Evolutionary conservation across 2,888 invertebrate species (phyloP), one percentile per base, ranked within the genome.

Genomic region (Himalopsyche kuldschensis): DNA sequence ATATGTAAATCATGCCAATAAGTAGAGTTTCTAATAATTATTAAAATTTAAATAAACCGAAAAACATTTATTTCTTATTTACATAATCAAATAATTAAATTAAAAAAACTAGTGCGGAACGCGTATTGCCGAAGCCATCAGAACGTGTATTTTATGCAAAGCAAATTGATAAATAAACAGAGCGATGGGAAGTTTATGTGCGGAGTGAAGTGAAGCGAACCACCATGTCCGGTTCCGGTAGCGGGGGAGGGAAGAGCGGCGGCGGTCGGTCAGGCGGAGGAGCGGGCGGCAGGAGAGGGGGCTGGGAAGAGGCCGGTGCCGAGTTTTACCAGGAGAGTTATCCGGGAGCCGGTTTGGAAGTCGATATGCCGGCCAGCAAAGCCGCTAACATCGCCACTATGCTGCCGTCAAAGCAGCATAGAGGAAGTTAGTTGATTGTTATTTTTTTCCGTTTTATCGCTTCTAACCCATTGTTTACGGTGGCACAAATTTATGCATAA

Each of bases 321-420:
- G 96, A 96, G 90, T 96, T 96, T 90, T 96, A 96, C 90, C 96
- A 96, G 89, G 96, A 96, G 89, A 92, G 95, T 87, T 97, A 96
- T 90, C 96, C 96, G 6, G 94, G 93, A 0, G 93, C 91, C 2
- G 85, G 84, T 17, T 88, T 89, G 11, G 92, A 91, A 84, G 92
- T 92, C 87, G 92, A 93, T 11, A 92, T 94, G 81, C 93, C 86
- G 95, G 96, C 85, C 94, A 95, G 87, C 93, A 55, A 94, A 89
- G 95, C 96, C 17, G 94, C 95, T 55, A 94, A 95, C 86, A 92
- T 96, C 84, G 95, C 95, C 0, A 96, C 96, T 4, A 89, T 96
- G 80, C 90, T 96, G 86, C 96, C 96, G 0, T 96, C 96, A 86
- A 96, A 96, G 90, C 96, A 96, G 89, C 94, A 94, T n/a, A 91